Conservation (phyloP, 1,140 invertebrate genomes). For the Tetragonula clypearis region DNA sequence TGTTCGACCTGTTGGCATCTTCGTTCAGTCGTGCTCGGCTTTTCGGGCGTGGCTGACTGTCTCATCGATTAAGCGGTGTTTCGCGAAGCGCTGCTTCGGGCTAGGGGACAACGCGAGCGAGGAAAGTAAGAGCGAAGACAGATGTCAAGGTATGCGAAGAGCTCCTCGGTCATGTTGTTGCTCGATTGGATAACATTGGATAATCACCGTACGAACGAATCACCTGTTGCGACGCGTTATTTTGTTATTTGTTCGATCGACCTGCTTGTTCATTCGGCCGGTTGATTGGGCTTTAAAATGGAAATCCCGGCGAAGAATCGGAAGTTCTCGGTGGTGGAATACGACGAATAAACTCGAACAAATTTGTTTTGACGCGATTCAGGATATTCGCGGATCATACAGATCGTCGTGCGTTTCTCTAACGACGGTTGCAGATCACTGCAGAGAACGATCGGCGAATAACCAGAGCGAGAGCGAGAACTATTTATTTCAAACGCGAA, state of each 20-base stretch:
- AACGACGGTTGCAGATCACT: too few species aligned
- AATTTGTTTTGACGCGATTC: too few species aligned
- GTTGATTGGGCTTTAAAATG: neutral
- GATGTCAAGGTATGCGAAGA: neutral
- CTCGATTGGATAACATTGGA: neutral
- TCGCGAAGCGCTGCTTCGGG: neutral
- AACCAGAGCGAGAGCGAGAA: too few species aligned
- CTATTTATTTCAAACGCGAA: too few species aligned
- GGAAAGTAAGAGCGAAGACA: neutral
- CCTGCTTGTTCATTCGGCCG: too few species aligned
- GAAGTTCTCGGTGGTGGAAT: too few species aligned
- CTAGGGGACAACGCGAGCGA: neutral
- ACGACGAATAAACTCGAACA: too few species aligned
- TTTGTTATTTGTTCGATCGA: neutral
- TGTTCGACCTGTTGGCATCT: conserved; percentile 53
- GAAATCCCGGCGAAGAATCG: neutral
- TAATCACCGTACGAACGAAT: neutral
- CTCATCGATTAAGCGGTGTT: neutral
- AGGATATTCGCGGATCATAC: too few species aligned
- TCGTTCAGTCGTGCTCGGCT: conserved; percentile 30
- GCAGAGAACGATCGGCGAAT: too few species aligned
- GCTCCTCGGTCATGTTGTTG: neutral
- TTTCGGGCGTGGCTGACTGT: conserved; percentile 37
- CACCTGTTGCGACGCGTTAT: neutral
- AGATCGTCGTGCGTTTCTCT: too few species aligned